Evolutionary conservation across 2,113 vertebrate species (phyloP).

Genomic region (Hippolais icterina): DNA sequence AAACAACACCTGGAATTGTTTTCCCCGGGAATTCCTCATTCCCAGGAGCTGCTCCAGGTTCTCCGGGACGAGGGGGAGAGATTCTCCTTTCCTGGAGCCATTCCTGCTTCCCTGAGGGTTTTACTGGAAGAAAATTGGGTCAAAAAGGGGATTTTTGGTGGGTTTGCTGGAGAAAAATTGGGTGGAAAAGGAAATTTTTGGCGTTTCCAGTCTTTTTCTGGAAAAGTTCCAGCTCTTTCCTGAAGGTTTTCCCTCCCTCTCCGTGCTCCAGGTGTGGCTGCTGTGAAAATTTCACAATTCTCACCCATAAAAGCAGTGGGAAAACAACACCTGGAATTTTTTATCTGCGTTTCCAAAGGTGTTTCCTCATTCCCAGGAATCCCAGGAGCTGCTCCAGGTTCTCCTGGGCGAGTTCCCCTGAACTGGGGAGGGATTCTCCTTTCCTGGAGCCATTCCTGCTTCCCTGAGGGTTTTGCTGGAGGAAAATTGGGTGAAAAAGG

Average conservation of each 20-base stretch:
- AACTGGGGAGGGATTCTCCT: not conserved
- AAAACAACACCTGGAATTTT: not conserved
- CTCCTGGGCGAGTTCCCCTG: not conserved
- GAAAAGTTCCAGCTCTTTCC: not conserved
- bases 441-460: accelerated
- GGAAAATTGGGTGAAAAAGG: not conserved
- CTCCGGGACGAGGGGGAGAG: not conserved
- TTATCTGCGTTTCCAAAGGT: not conserved
- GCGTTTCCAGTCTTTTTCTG: accelerated
- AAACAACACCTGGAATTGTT: not conserved
- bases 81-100: not conserved
- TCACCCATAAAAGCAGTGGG: not conserved
- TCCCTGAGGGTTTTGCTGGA: no score
- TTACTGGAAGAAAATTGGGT: not conserved
- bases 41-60: not conserved
- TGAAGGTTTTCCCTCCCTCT: not conserved
- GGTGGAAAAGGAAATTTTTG: not conserved
- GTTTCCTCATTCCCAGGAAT: not conserved
- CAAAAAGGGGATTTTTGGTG: not conserved
- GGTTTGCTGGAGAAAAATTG: not conserved
- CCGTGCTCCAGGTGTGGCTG: not conserved
- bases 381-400: not conserved
- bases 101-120: not conserved
- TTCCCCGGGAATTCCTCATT: not conserved
- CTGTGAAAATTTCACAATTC: not conserved